Evolutionary conservation across 2,797 vertebrate species (phyloP).

Genomic region (Delichon dasypus): DNA sequence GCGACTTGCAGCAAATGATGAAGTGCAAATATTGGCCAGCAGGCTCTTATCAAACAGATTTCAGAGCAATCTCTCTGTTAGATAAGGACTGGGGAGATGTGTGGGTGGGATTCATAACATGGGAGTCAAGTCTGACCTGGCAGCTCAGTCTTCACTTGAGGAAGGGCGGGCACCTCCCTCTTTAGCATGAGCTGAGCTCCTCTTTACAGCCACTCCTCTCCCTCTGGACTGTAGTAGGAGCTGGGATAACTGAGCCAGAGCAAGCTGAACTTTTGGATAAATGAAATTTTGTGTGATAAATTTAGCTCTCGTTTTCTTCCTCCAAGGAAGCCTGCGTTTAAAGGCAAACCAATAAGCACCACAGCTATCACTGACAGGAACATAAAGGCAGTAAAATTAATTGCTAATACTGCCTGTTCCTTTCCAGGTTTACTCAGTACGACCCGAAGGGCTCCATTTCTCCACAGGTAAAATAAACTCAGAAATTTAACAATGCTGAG

Average conservation of each 20-base stretch:
- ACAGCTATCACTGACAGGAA: neutral
- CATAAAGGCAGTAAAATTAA: neutral
- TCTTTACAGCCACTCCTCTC: neutral
- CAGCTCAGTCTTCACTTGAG: neutral
- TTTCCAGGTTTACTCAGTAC: neutral
- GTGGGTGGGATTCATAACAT: neutral
- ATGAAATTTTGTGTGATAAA: neutral
- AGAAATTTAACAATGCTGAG: neutral
- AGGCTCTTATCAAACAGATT: neutral
- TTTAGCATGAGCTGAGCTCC: neutral
- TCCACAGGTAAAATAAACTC: constrained; percentile 10
- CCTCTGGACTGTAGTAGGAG: neutral
- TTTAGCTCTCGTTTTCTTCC: neutral
- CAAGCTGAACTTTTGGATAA: neutral
- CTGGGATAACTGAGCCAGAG: neutral
- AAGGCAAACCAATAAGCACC: neutral
- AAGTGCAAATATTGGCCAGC: neutral
- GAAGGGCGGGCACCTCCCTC: neutral
- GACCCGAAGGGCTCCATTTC: neutral
- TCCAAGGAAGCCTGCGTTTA: neutral
- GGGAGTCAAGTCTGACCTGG: neutral
- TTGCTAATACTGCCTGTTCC: neutral
- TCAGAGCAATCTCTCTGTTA: neutral
- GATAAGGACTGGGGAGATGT: neutral
- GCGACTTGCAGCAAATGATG: neutral